Base-by-base conservation (phyloP, 2,888 invertebrate species). In the Chalcosyrphus nemorum region DNA sequence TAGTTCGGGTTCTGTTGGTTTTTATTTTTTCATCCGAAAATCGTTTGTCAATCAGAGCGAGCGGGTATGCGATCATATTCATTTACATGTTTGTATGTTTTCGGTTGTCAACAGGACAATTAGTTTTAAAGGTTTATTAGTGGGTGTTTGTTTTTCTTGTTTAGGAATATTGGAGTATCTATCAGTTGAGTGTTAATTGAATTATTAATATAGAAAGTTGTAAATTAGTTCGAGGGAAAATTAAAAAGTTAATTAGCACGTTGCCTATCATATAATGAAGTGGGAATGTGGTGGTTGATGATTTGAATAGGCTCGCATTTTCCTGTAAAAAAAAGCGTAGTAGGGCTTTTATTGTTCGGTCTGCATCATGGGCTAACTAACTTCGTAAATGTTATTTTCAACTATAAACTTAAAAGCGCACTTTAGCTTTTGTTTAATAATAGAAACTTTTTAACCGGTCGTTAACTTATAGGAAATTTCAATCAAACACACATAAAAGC, bases 21-120 rank as follows among this genome's bases (percentile, higher is more conserved):
- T 45, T 59, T 2, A 15, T n/a, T 38, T 66, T 66, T 54, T 38
- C 19, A 7, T 17, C 19, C 11, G 21, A 65, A 59, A 82, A 66
- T 63, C 68, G 27, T 74, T 74, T 70, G 68, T 84, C 84, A 70
- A 80, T 84, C 82, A 77, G 59, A 17, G 50, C 47, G 59, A 15
- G 43, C 43, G 13, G 17, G 35, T 29, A 54, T 35, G 24, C 35
- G 57, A 81, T 81, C 80, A 61, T 13, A 81, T 81, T 38, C 59
- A 61, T 63, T 77, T 72, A 59, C 54, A 78, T 78, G 56, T 70
- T 81, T 81, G 75, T 81, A 74, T 56, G 77, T 52, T n/a, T 56
- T 27, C 29, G 45, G 27, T 70, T 84, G 84, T 84, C 84, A 84
- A 45, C 84, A 59, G 5, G 59, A 35, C 65, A 75, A 84, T 84